Conservation (phyloP, 2,113 vertebrate genomes). For the Charadrius vociferus region DNA sequence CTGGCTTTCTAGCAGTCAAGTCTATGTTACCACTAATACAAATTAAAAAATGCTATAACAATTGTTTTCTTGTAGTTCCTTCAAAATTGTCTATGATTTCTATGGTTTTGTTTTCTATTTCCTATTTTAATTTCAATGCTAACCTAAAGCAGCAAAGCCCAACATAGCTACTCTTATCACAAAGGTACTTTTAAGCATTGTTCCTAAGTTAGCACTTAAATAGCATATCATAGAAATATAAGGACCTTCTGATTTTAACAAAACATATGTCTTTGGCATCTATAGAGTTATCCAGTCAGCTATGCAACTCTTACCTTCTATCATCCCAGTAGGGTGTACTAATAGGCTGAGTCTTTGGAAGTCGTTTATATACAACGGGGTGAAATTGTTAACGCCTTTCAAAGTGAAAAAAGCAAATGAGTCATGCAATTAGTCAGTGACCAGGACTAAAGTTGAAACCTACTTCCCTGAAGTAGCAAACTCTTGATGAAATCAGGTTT, state of each 20-base stretch:
- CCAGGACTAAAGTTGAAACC: not conserved
- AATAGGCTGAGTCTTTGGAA: not conserved
- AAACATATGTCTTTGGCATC: not conserved
- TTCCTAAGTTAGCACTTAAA: not conserved
- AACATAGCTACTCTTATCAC: not conserved
- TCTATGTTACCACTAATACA: not conserved
- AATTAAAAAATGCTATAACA: not conserved
- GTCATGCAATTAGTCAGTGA: not conserved
- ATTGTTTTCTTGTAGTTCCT: not conserved
- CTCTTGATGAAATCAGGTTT: not conserved
- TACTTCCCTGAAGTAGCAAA: not conserved
- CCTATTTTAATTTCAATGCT: not conserved
- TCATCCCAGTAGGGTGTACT: not conserved
- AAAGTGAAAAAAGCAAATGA: not conserved
- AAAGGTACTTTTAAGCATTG: not conserved
- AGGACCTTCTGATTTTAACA: not conserved
- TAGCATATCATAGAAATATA: not conserved
- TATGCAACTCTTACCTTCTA: slow-evolving; percentile 16
- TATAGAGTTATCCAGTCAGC: not conserved
- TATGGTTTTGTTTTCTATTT: not conserved
- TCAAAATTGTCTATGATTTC: not conserved
- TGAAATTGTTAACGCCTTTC: not conserved
- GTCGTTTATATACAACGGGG: not conserved
- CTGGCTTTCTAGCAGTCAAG: not conserved
- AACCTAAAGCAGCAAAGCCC: not conserved